A percentile compares a stretch with the other conserved stretches of the same genome.
Conservation (phyloP, 2,888 invertebrate genomes). For the Phymatocera aterrima region DNA sequence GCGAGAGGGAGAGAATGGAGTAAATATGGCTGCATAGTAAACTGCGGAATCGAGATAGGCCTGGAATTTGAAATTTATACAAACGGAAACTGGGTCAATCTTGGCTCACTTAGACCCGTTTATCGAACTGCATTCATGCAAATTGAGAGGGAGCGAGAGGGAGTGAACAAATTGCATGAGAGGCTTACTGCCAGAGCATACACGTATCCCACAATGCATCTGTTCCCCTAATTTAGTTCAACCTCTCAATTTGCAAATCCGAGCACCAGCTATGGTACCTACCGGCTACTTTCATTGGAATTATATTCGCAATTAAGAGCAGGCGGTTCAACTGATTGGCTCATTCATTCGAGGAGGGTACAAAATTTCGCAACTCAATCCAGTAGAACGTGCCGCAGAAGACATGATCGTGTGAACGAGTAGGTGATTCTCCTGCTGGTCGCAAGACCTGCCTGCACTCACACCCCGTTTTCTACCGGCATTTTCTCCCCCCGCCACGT, state of each 20-base stretch:
- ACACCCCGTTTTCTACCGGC: neutral
- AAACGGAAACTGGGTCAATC: constrained; percentile 16
- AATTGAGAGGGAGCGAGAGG: neutral
- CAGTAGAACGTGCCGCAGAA: too few species aligned
- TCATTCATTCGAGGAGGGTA: too few species aligned
- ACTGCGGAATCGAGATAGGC: constrained; percentile 17
- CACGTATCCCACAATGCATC: neutral
- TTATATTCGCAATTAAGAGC: too few species aligned
- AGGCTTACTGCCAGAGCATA: neutral
- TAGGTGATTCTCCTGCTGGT: neutral
- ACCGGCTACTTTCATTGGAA: neutral
- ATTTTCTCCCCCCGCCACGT: too few species aligned
- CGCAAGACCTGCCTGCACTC: neutral
- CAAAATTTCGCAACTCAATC: too few species aligned
- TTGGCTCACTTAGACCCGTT: constrained; percentile 14
- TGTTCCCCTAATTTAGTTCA: neutral
- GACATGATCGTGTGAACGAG: too few species aligned
- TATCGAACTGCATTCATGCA: constrained; percentile 2
- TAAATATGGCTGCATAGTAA: constrained; percentile 25
- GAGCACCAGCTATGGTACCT: too few species aligned
- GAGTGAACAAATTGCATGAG: neutral
- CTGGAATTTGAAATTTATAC: constrained; percentile 8
- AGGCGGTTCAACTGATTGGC: too few species aligned
- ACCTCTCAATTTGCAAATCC: neutral
- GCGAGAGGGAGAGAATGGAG: neutral